phyloP scores from a whole-genome alignment of 2,113 vertebrate genomes.

The Cololabis saira region DNA sequence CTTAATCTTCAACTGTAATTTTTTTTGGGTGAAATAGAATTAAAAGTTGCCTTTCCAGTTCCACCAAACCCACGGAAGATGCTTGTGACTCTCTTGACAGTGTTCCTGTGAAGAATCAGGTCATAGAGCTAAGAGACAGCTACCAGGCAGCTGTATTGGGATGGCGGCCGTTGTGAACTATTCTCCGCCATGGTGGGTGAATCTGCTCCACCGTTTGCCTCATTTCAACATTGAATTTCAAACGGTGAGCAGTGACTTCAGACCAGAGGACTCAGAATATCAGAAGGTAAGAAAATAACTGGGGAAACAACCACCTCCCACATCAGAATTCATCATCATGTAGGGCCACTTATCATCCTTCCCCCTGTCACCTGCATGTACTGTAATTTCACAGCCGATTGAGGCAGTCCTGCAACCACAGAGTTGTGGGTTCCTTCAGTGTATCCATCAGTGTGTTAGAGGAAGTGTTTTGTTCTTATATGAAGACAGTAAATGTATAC shows the following conservation, averaged over 20 bases:
- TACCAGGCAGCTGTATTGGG: conserved; percentile 31
- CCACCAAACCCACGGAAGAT: neutral
- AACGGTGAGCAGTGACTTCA: conserved; percentile 88
- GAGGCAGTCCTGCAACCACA: conserved; percentile 33
- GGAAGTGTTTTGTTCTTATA: conserved; percentile 16
- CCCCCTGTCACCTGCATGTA: conserved; percentile 39
- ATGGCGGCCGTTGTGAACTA: conserved; percentile 93
- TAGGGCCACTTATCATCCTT: conserved; percentile 34
- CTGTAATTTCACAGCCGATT: conserved; percentile 51
- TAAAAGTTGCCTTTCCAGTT: neutral
- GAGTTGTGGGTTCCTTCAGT: conserved; percentile 37
- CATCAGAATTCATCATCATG: conserved; percentile 43
- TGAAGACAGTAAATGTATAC: no score
- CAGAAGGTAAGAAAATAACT: conserved; percentile 87
- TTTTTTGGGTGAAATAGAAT: neutral
- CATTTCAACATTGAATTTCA: conserved; percentile 93
- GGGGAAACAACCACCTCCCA: conserved; percentile 27
- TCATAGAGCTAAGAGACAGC: conserved; percentile 27
- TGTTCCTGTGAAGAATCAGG: conserved; percentile 30
- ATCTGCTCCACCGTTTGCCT: conserved; percentile 92
- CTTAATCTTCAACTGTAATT: neutral
- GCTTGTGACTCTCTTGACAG: conserved; percentile 38
- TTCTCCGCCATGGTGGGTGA: conserved; percentile 95
- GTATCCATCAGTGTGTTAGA: conserved; percentile 37
- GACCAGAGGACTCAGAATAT: conserved; percentile 91